Evolutionary conservation across 2,888 invertebrate species (phyloP).

Genomic region (Lypha dubia): DNA sequence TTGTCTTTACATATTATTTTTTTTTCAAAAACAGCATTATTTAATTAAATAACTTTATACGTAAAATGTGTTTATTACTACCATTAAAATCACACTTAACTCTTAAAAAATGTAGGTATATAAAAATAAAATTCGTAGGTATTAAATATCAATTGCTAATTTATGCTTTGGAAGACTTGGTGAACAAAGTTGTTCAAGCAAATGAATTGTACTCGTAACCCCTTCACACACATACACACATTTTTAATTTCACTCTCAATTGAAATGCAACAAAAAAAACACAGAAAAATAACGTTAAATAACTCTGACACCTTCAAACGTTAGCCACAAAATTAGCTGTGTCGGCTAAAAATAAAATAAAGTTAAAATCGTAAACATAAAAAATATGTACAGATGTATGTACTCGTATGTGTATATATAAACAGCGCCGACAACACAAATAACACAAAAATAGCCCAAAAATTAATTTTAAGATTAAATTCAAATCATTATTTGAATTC

Average conservation of each 20-base stretch:
- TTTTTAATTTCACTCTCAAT: constrained; percentile 59
- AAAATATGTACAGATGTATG: no score
- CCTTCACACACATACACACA: constrained; percentile 7
- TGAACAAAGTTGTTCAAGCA: constrained; percentile 9
- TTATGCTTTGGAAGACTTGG: not conserved
- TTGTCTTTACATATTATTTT: not conserved
- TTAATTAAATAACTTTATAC: not conserved
- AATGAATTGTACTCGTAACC: not conserved
- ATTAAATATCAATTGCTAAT: constrained; percentile 11
- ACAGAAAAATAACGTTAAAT: constrained; percentile 22
- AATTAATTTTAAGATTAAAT: constrained; percentile 34
- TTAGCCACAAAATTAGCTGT: constrained; percentile 13
- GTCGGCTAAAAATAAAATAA: constrained; percentile 37
- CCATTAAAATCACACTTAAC: not conserved
- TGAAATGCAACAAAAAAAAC: not conserved
- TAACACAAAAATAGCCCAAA: constrained; percentile 15
- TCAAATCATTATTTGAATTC: constrained; percentile 2
- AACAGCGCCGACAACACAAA: constrained; percentile 2
- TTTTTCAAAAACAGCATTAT: not conserved
- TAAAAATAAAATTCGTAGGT: not conserved
- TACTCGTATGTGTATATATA: no score
- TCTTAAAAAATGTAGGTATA: not conserved
- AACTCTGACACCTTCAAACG: constrained; percentile 37
- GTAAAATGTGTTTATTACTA: not conserved
- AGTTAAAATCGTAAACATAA: not conserved